Percentiles rank a stretch among this genome's conserved stretches.
These are phyloP conservation scores for Synanthedon tipuliformis DNA, from an alignment of 2,888 invertebrate genomes.

Conservation along the genomic window DNA sequence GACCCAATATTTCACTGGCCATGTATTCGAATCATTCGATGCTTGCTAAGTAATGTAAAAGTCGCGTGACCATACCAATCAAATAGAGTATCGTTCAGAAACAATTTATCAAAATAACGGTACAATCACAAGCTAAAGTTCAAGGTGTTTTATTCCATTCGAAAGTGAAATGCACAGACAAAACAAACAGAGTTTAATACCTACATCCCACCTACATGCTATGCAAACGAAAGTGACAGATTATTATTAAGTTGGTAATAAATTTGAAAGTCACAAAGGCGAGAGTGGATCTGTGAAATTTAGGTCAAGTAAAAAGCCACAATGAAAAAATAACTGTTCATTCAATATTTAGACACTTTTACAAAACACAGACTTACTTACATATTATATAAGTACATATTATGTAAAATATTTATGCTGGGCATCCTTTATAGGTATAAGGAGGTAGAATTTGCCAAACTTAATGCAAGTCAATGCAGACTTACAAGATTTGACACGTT, in stretches of 20 bases:
- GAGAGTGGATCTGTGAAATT: constrained; percentile 23
- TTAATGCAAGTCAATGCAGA: no score
- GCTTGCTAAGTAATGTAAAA: constrained; percentile 9
- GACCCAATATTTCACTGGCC: no score
- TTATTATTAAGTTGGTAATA: constrained; percentile 3
- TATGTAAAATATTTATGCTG: no score
- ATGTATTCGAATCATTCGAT: no score
- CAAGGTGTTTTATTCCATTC: constrained; percentile 9
- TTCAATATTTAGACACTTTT: no score
- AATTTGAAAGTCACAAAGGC: constrained; percentile 30
- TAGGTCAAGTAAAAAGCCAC: constrained; percentile 10
- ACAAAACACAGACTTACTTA: no score
- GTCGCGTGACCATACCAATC: constrained; percentile 17
- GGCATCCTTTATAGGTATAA: no score
- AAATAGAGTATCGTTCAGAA: constrained; percentile 10
- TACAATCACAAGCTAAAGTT: constrained; percentile 10
- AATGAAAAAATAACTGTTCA: no score
- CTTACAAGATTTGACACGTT: no score
- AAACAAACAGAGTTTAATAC: constrained; percentile 8
- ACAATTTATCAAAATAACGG: constrained; percentile 11
- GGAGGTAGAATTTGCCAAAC: no score
- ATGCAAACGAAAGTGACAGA: constrained; percentile 13
- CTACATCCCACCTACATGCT: constrained; percentile 9
- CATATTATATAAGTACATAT: no score
- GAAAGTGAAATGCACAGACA: constrained; percentile 2